A percentile compares a stretch with the other conserved stretches of the same genome.
Evolutionary conservation across 2,113 vertebrate genomes (phyloP).

Genomic region (Antechinus stuartii): DNA sequence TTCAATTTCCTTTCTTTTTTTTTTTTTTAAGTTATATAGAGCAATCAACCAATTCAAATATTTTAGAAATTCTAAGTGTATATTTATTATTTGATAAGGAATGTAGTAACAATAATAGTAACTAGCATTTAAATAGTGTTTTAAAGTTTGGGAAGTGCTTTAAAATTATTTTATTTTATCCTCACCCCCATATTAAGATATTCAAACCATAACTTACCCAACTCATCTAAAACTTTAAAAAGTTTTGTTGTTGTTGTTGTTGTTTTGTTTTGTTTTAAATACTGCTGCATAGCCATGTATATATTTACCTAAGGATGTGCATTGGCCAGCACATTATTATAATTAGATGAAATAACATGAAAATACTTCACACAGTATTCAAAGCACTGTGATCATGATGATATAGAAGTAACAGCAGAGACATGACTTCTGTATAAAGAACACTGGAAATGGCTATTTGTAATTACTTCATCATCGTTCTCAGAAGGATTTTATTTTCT

Average conservation of each 20-base stretch:
- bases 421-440: constrained; percentile 31
- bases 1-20: neutral
- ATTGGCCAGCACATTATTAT: neutral
- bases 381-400: neutral
- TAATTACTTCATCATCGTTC: neutral
- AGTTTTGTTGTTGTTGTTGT: neutral
- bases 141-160: neutral
- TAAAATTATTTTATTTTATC: neutral
- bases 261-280: neutral
- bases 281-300: neutral
- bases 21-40: neutral
- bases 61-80: neutral
- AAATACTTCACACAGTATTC: neutral
- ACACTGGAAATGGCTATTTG: neutral
- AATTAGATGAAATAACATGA: neutral
- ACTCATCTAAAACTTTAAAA: neutral
- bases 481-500: constrained; percentile 33
- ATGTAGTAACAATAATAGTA: neutral
- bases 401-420: constrained; percentile 22
- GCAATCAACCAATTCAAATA: neutral
- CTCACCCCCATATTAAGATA: neutral
- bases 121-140: neutral
- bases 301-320: neutral
- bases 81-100: neutral
- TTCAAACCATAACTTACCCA: neutral